Base-by-base conservation (phyloP, 1,140 invertebrate genomes). In the Halesus radiatus region DNA sequence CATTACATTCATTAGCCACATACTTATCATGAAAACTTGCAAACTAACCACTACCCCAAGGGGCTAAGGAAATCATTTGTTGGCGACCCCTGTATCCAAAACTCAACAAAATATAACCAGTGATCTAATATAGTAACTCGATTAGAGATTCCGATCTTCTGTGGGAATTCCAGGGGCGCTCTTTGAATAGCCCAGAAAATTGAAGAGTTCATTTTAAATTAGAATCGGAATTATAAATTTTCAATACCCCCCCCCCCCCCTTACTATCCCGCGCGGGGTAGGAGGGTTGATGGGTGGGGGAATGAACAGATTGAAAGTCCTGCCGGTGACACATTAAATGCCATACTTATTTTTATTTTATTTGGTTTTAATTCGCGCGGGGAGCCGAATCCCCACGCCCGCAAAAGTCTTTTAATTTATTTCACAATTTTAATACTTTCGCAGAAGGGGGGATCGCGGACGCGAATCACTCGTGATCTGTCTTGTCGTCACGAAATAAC, bases 321-420 rank as follows among this genome's bases (percentile, higher is more conserved):
- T 83, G 82, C 66, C 15, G 74, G 62, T 83, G 82, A 83, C 82
- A 83, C 82, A 78, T 83, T 83, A 83, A 83, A 83, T 83, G 82
- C 82, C 82, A 83, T 83, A 83, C 82, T 83, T 83, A 83, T 83
- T 83, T 83, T 81, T 83, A 81, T 83, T 83, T 83, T 83, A 83
- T 83, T 83, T 78, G 60, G 79, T 83, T 83, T 83, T 83, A 83
- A 83, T 83, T 83, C 82, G 79, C 79, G 79, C 82, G 52, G 52
- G 66, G 77, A 64, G 66, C 53, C 54, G 72, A 58, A 32, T 53
- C 56, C 54, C 72, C 29, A 75, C 72, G 50, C 72, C 75, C 81
- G 66, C 79, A 80, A 82, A 82, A 82, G 78, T 77, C 78, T 82
- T 82, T 83, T 83, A 83, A 83, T 83, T 83, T 83, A 83, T 83